Base-by-base conservation (phyloP, 2,797 vertebrate genomes). In the Bradypodion ventrale region DNA sequence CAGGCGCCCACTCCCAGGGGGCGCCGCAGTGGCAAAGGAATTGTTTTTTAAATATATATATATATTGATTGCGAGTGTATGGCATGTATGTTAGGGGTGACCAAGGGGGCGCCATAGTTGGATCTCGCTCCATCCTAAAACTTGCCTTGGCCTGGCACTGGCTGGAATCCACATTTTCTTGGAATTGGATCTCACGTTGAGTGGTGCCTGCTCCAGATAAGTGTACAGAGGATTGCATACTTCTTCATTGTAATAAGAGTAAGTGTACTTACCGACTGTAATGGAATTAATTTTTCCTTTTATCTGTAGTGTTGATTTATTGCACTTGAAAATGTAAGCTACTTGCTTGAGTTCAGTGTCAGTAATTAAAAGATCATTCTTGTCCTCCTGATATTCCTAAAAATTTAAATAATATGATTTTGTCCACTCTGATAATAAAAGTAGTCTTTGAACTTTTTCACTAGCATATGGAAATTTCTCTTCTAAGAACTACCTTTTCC, bases 251-350 rank as follows among this genome's bases (percentile, higher is more conserved):
- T 81, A 74, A 25, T 69, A 88, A 90, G 42, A 77, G 52, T 85
- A 77, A 63, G 44, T 37, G 1, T 59, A 93, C 96, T 94, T 94
- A 98, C 97, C 97, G 19, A 99, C 89, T 83, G 97, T 98, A 92
- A 99, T 99, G 90, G 98, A 99, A 95, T 99, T 99, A 87, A 99
- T 95, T 97, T 99, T 99, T 70, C 98, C 98, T 92, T 98, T 99
- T 79, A 99, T 94, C 95, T 99, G 98, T 74, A 99, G 89, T 0
- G 98, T 99, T 84, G 96, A 98, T 93, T 97, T 97, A 94, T 95
- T 97, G 90, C 99, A 99, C 87, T 93, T 96, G 90, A 97, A 99
- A 95, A 99, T 94, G 81, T 99, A 99, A 46, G 94, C 98, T 92
- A 99, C 99, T 94, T 99, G 99, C 91, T 97, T 98, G 42, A 99